Percentiles rank a stretch among this genome's conserved stretches.
These are phyloP conservation scores for Parelbella ahira DNA, from an alignment of 2,888 invertebrate genomes.

Conservation along the genomic window DNA sequence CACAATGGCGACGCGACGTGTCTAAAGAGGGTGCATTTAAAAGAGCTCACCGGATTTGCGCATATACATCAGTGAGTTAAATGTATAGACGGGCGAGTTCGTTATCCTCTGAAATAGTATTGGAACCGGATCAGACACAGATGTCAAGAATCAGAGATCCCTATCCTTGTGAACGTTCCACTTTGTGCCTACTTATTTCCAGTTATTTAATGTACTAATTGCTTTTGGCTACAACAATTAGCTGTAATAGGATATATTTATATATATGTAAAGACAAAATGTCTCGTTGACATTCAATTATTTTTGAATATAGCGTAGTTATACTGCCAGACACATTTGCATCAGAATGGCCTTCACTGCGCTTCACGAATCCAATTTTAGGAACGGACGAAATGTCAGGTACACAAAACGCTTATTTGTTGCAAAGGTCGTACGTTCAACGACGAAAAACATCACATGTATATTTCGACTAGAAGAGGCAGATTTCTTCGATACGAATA, in stretches of 20 bases:
- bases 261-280: too few species aligned
- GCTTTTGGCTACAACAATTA: too few species aligned
- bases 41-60: conserved; percentile 19
- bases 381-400: conserved; percentile 3
- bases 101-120: conserved; percentile 20
- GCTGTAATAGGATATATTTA: too few species aligned
- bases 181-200: too few species aligned
- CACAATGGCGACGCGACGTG: conserved; percentile 8
- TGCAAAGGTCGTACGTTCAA: conserved; percentile 1
- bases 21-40: conserved; percentile 13
- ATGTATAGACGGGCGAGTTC: conserved; percentile 19
- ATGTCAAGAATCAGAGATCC: too few species aligned
- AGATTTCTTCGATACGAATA: conserved; percentile 3
- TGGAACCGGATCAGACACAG: conserved; percentile 8
- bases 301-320: too few species aligned
- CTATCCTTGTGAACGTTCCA: too few species aligned
- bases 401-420: not conserved
- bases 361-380: not conserved
- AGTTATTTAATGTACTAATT: too few species aligned
- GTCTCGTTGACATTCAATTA: too few species aligned
- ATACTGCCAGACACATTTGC: too few species aligned
- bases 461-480: not conserved
- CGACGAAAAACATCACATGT: not conserved
- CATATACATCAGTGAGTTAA: conserved; percentile 16
- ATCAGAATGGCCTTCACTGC: conserved; percentile 3